Percentiles rank a stretch among this genome's conserved stretches.
Conservation (phyloP, 30 jellyfish, hydroid and myxozoan genomes). For the Cassiopea xamachana region DNA sequence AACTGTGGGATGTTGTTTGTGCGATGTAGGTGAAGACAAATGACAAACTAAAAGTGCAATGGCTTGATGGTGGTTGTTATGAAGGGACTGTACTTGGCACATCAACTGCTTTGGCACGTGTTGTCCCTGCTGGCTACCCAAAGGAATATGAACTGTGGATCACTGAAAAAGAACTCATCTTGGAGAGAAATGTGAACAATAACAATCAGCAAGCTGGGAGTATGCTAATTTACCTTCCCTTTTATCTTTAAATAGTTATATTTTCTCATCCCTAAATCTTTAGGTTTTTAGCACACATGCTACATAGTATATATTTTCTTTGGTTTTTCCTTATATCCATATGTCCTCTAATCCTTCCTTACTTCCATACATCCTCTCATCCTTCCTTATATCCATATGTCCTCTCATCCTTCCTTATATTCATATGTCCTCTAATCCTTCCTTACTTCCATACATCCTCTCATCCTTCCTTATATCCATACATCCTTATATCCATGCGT, state of each 20-base stretch:
- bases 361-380: too few relatives aligned
- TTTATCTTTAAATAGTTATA: neutral
- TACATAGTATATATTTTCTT: too few relatives aligned
- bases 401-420: too few relatives aligned
- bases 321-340: too few relatives aligned
- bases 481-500: too few relatives aligned
- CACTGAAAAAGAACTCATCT: constrained; percentile 31
- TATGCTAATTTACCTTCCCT: neutral
- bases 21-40: constrained; percentile 17
- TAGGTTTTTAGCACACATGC: neutral
- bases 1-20: neutral
- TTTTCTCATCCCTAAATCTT: neutral
- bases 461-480: too few relatives aligned
- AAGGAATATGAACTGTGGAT: constrained; percentile 38
- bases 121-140: constrained; percentile 47
- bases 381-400: too few relatives aligned
- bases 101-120: constrained; percentile 33
- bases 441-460: too few relatives aligned
- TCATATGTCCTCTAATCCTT: too few relatives aligned
- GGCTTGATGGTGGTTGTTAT: constrained; percentile 60
- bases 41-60: constrained; percentile 33
- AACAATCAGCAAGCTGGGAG: constrained; percentile 1
- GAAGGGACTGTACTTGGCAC: constrained; percentile 38
- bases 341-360: too few relatives aligned
- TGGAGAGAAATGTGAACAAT: neutral